Base-by-base conservation (phyloP, 2,113 vertebrate species). In the Tachycineta bicolor region DNA sequence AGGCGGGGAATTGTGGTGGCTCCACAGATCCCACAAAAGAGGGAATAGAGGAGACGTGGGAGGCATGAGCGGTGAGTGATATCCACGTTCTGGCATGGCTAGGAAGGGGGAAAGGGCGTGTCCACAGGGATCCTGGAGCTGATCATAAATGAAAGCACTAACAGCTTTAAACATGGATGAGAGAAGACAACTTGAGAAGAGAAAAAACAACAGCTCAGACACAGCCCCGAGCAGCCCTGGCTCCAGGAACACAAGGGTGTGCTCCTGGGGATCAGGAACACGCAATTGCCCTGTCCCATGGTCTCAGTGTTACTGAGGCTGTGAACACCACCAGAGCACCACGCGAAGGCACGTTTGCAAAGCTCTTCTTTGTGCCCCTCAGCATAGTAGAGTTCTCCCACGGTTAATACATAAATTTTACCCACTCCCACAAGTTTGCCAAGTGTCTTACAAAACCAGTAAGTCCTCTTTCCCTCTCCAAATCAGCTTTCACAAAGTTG, bases 201-300 rank as follows among this genome's bases (percentile, higher is more conserved):
- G 52, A 9, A 53, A 25, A 60, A 56, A 11, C 41, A 65, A 8
- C 33, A 56, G 64, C 49, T 71, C 16, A 80, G 62, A 4, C 47
- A 58, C 14, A 86, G 63, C n/a, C 34, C 7, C 0, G 1, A 77
- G 73, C 29, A 62, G 29, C 16, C 49, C 63, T 8, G 20, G 63
- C 67, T 71, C 26, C 62, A n/a, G n/a, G 59, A 60, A 63, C 19
- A 37, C 26, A 12, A 12, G 34, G 20, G 1, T 28, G 53, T 26
- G 24, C 49, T 43, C 13, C 49, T 65, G 64, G 23, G n/a, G 43
- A 73, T 21, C 17, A 50, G 58, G 39, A 59, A n/a, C 23, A 5
- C 0, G 2, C 10, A 11, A 2, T 19, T 37, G 67, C 29, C 63
- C 31, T 8, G 31, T 41, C 22, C 63, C 31, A 4, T 0, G 14